Percentiles rank a stretch among this genome's conserved stretches.
These are phyloP conservation scores for Aricia agestis DNA, from an alignment of 1,140 invertebrate species.

Conservation along the genomic window DNA sequence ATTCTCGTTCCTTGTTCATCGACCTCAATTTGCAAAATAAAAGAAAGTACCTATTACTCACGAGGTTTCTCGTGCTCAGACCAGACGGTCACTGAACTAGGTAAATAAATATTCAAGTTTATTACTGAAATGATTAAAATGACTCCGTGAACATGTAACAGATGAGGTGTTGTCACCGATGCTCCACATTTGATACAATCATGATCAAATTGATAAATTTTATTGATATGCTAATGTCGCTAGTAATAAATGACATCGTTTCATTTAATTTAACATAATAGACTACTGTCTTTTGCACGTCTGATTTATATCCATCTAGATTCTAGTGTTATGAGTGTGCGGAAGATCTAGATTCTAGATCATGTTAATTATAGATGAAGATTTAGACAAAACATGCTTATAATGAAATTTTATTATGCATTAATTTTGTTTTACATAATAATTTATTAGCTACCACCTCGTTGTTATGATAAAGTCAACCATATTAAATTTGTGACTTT, in stretches of 20 bases:
- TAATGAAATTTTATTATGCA: no score
- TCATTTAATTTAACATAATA: neutral
- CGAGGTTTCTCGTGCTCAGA: neutral
- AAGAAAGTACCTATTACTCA: constrained; percentile 40
- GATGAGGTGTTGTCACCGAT: neutral
- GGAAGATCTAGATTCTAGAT: neutral
- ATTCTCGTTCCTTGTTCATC: no score
- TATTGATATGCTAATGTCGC: neutral
- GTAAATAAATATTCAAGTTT: constrained; percentile 24
- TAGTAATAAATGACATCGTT: neutral
- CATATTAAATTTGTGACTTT: no score
- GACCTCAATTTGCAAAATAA: constrained; percentile 27
- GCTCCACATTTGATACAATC: neutral
- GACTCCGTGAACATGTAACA: neutral
- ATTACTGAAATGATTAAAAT: constrained; percentile 22
- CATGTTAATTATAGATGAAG: no score
- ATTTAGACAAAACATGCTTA: no score
- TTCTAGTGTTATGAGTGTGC: neutral
- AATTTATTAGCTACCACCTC: no score
- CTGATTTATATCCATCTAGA: neutral
- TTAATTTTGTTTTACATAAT: no score
- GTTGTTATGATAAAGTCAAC: no score
- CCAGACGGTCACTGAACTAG: neutral
- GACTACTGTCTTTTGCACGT: neutral
- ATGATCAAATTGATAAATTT: neutral